Evolutionary conservation across 1,140 invertebrate genomes (phyloP).

Genomic region (Sycobia sp.): DNA sequence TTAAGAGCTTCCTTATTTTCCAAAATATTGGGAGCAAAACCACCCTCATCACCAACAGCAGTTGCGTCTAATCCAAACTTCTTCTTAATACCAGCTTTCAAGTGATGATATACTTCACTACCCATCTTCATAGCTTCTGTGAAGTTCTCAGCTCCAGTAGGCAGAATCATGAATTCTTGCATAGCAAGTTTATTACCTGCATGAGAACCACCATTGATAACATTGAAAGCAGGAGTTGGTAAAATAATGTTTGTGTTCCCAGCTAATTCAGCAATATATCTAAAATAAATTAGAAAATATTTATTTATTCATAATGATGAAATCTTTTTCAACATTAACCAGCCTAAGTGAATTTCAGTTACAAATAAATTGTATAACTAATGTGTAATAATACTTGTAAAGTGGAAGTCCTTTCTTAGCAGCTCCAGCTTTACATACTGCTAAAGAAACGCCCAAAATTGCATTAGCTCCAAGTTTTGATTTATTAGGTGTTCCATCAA

Average conservation of each 20-base stretch:
- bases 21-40: conserved; percentile 97
- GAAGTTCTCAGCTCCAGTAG: conserved; percentile 84
- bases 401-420: conserved; percentile 92
- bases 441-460: conserved; percentile 95
- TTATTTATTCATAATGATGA: too few species aligned
- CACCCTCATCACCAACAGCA: conserved; percentile 98
- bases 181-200: conserved; percentile 98
- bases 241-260: conserved; percentile 90
- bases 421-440: conserved; percentile 95
- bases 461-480: conserved; percentile 96
- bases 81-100: conserved; percentile 95
- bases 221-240: conserved; percentile 97
- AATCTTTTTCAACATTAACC: too few species aligned
- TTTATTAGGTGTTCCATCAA: conserved; percentile 98
- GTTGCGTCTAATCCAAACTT: conserved; percentile 95
- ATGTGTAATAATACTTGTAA: conserved; percentile 67
- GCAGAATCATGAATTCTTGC: conserved; percentile 98
- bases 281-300: conserved; percentile 43
- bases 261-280: conserved; percentile 92
- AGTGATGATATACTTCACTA: conserved; percentile 93
- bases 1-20: conserved; percentile 93
- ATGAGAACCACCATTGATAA: conserved; percentile 99
- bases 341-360: too few species aligned
- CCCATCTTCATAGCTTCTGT: conserved; percentile 99
- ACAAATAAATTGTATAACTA: too few species aligned